Percentiles rank a stretch among this genome's conserved stretches.
Conservation (phyloP, 2,888 invertebrate species). For the Hirtodrosophila duncani region DNA sequence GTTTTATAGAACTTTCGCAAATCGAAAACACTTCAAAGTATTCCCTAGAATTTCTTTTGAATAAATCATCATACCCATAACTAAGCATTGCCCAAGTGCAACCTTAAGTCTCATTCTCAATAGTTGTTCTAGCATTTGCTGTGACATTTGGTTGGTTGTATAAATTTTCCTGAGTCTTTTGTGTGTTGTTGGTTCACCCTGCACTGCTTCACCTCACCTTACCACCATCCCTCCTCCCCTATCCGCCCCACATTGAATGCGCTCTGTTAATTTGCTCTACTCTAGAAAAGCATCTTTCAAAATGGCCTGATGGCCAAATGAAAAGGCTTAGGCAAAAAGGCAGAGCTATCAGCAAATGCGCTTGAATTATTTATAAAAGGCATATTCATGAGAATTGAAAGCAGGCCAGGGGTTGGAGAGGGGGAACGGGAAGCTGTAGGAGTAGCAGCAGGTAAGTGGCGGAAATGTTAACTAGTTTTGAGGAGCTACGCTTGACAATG, state of each 20-base stretch:
- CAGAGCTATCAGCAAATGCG: conserved; percentile 54
- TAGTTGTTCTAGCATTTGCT: conserved; percentile 22
- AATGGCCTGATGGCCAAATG: conserved; percentile 24
- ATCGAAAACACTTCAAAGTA: too few relatives aligned
- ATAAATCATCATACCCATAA: too few relatives aligned
- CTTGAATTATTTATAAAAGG: conserved; percentile 70
- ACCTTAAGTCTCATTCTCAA: too few relatives aligned
- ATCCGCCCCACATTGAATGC: conserved; percentile 53
- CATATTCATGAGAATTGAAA: conserved; percentile 58
- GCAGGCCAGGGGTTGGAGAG: conserved; percentile 18
- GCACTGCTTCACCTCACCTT: conserved; percentile 19
- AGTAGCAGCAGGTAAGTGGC: conserved; percentile 35
- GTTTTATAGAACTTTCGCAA: too few relatives aligned
- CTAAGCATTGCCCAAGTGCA: too few relatives aligned
- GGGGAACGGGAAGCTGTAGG: conserved; percentile 7
- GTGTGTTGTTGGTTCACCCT: conserved; percentile 23
- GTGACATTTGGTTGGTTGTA: conserved; percentile 61
- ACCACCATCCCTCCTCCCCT: conserved; percentile 36
- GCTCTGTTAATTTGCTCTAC: conserved; percentile 65
- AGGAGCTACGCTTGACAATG: conserved; percentile 60
- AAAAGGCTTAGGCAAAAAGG: conserved; percentile 53
- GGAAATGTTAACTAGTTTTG: conserved; percentile 70
- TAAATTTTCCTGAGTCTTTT: conserved; percentile 16
- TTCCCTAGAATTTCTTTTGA: too few relatives aligned
- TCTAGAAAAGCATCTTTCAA: conserved; percentile 48